Evolutionary conservation across 2,797 vertebrate species (phyloP).

Genomic region (Lateolabrax maculatus): DNA sequence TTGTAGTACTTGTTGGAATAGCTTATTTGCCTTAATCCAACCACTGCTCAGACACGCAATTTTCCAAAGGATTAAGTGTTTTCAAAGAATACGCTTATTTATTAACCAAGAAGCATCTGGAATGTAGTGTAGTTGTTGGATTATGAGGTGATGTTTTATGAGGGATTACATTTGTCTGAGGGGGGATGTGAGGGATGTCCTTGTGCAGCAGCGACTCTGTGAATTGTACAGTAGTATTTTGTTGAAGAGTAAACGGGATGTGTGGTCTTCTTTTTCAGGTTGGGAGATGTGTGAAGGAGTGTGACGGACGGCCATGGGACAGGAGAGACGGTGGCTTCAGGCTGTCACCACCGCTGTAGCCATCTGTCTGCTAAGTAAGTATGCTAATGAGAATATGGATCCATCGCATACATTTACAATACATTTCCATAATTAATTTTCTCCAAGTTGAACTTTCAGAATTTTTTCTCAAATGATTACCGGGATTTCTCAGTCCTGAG

Average conservation of each 20-base stretch:
- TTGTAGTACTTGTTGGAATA: conserved; percentile 50
- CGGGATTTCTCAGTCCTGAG: not conserved
- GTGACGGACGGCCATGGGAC: conserved; percentile 88
- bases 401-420: conserved; percentile 36
- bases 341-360: conserved; percentile 80
- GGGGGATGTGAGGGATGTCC: conserved; percentile 48
- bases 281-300: conserved; percentile 82
- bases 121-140: conserved; percentile 57
- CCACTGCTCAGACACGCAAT: conserved; percentile 61
- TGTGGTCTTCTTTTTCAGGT: conserved; percentile 75
- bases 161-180: conserved; percentile 67
- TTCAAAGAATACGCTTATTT: conserved; percentile 71
- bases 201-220: conserved; percentile 26
- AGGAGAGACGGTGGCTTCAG: conserved; percentile 84
- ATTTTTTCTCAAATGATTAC: not conserved
- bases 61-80: conserved; percentile 64
- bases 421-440: conserved; percentile 32
- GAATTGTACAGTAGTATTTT: conserved; percentile 23
- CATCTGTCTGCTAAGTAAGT: conserved; percentile 86
- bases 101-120: conserved; percentile 67
- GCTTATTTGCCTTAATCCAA: conserved; percentile 66
- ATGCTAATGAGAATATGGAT: conserved; percentile 64
- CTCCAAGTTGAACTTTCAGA: conserved; percentile 9
- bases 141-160: conserved; percentile 66
- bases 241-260: conserved; percentile 53